Evolutionary conservation across 2,113 vertebrate species (phyloP).

Genomic region (Leucopsar rothschildi): DNA sequence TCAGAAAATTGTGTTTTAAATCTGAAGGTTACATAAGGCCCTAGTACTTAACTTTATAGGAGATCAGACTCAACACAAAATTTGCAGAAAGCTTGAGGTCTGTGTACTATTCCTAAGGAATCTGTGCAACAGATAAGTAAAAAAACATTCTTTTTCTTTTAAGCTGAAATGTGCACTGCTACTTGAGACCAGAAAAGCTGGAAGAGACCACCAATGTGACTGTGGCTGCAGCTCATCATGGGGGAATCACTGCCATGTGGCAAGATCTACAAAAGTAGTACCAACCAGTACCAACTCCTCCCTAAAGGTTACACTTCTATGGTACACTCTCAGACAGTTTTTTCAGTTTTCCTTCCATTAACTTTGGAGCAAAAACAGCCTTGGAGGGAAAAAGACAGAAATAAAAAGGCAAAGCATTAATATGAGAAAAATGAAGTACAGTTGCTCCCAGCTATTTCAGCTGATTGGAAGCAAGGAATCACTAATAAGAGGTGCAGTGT

Average conservation of each 20-base stretch:
- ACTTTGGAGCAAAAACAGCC: not conserved
- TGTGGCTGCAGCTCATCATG: not conserved
- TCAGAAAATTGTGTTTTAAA: not conserved
- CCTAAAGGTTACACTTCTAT: not conserved
- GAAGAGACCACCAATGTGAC: not conserved
- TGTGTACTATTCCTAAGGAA: not conserved
- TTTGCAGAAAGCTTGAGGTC: not conserved
- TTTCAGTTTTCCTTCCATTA: not conserved
- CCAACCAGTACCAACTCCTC: not conserved
- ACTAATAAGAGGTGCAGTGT: not conserved
- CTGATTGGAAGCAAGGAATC: not conserved
- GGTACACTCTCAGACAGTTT: not conserved
- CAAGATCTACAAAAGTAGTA: not conserved
- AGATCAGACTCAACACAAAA: not conserved
- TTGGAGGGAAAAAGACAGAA: not conserved
- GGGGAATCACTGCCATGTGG: not conserved
- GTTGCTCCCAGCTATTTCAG: not conserved
- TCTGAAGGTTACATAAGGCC: not conserved
- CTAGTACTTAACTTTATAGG: not conserved
- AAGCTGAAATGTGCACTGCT: not conserved
- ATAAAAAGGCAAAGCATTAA: constrained; percentile 11
- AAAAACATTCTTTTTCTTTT: not conserved
- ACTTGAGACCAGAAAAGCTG: not conserved
- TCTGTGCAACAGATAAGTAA: rapidly evolving
- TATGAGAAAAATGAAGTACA: not conserved